Base-by-base conservation (phyloP, 1,140 invertebrate species). In the Apocrypta bakeri region DNA sequence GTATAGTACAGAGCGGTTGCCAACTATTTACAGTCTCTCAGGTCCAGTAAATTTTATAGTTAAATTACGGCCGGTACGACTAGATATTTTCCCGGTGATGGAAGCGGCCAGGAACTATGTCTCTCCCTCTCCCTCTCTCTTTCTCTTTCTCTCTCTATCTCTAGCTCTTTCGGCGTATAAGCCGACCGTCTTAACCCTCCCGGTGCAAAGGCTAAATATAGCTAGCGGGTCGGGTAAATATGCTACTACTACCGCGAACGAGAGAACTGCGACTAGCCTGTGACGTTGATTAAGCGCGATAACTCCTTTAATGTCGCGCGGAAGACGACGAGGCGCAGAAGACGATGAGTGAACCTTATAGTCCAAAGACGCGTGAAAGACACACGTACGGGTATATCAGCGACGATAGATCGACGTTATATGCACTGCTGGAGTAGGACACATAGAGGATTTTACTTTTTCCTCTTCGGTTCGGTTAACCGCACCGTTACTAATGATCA, bases 301-400 rank as follows among this genome's bases (percentile, higher is more conserved):
- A 86, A 86, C 82, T 83, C 79, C 80, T 86, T 86, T 87, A 86
- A 85, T 84, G 85, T 56, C 82, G 80, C 61, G 83, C 81, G 81
- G 68, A 9, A 56, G 48, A 81, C 69, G 82, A 64, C 66, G 68
- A 63, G n/a, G n/a, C 25, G 27, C 69, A 9, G 11, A 27, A 1
- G 31, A 79, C 76, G 82, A 83, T 69, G 73, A 25, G 81, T 21
- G 29, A 31, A 25, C n/a, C 72, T 42, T 37, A 37, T 2, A 66
- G 9, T 17, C 64, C 7, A 11, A 17, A 66, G 64, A 66, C 8
- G 14, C 25, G 64, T 17, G 25, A 42, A n/a, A 27, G 63, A 29
- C 24, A 66, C 24, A 66, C 63, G 25, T 8, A 7, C 7, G 27
- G 2, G 12, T 37, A n/a, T 2, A 29, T 8, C 66, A 7, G 14